Evolutionary conservation across 1,140 invertebrate species (phyloP).

Genomic region (Scylla paramamosain): DNA sequence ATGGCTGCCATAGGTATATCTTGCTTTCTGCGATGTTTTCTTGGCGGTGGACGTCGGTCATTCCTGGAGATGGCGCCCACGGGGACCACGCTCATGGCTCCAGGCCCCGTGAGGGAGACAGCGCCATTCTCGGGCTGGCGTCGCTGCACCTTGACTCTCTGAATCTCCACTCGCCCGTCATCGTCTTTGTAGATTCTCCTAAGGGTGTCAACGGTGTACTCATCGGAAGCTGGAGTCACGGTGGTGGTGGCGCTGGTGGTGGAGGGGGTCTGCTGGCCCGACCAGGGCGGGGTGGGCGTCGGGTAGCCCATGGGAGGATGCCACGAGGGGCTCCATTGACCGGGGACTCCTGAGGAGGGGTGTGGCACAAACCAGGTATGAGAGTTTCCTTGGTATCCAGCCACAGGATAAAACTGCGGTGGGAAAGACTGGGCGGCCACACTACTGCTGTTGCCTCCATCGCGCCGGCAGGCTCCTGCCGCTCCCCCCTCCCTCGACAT

Average conservation of each 20-base stretch:
- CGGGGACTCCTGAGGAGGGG: constrained; percentile 7
- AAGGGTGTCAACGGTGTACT: constrained; percentile 76
- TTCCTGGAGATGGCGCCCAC: constrained; percentile 50
- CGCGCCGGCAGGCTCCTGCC: constrained; percentile 36
- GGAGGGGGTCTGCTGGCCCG: constrained; percentile 30
- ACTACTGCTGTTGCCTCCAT: not conserved
- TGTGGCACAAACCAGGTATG: constrained; percentile 57
- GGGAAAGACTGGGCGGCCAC: constrained; percentile 56
- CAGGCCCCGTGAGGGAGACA: constrained; percentile 30
- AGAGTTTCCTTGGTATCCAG: constrained; percentile 57
- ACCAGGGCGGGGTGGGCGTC: constrained; percentile 60
- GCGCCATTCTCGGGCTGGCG: constrained; percentile 45
- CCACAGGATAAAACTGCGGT: constrained; percentile 61
- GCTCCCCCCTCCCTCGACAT: constrained; percentile 55
- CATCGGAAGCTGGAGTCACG: constrained; percentile 60
- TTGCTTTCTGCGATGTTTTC: constrained; percentile 71
- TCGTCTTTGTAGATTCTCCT: constrained; percentile 76
- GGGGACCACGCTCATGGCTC: constrained; percentile 66
- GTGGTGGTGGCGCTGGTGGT: constrained; percentile 6
- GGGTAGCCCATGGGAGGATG: constrained; percentile 65
- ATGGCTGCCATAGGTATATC: constrained; percentile 40
- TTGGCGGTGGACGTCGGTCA: constrained; percentile 73
- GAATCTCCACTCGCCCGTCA: constrained; percentile 76
- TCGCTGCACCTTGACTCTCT: constrained; percentile 76
- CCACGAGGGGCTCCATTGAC: constrained; percentile 53